Conservation (phyloP, 2,888 invertebrate species). For the Ornithoptera alexandrae region DNA sequence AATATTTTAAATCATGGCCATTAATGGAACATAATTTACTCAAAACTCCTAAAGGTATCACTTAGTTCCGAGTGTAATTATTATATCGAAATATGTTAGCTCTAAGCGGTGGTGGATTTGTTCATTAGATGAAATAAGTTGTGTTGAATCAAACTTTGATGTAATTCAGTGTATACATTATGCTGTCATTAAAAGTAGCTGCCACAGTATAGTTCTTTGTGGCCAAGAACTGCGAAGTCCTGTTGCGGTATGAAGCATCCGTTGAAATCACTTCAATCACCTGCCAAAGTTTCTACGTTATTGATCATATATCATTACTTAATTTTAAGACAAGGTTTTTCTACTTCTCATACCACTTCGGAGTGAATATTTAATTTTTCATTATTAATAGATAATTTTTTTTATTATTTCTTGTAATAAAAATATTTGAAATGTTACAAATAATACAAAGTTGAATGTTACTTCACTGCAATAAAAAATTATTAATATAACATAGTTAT, state of each 20-base stretch:
- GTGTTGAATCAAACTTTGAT: constrained; percentile 3
- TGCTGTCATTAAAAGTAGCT: constrained; percentile 50
- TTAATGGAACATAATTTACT: constrained; percentile 5
- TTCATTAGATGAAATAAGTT: constrained; percentile 17
- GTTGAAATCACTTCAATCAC: constrained; percentile 59
- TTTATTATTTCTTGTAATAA: too few relatives aligned
- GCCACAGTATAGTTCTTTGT: constrained; percentile 65
- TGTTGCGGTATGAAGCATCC: constrained; percentile 50
- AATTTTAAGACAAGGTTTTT: too few relatives aligned
- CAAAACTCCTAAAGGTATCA: constrained; percentile 6
- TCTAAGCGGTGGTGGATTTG: constrained; percentile 24
- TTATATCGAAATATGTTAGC: not conserved
- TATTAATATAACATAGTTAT: too few relatives aligned
- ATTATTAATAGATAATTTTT: too few relatives aligned
- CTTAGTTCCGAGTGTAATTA: constrained; percentile 6
- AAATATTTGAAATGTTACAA: too few relatives aligned
- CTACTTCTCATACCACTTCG: too few relatives aligned
- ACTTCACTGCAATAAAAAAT: too few relatives aligned
- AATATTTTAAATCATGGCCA: constrained; percentile 16
- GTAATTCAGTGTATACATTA: constrained; percentile 54
- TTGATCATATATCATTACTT: not conserved
- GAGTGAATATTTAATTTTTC: too few relatives aligned
- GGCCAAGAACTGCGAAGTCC: constrained; percentile 52
- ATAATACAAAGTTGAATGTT: too few relatives aligned
- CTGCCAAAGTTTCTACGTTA: constrained; percentile 37